Base-by-base conservation (phyloP, 2,113 vertebrate genomes). In the Sebastes fasciatus region DNA sequence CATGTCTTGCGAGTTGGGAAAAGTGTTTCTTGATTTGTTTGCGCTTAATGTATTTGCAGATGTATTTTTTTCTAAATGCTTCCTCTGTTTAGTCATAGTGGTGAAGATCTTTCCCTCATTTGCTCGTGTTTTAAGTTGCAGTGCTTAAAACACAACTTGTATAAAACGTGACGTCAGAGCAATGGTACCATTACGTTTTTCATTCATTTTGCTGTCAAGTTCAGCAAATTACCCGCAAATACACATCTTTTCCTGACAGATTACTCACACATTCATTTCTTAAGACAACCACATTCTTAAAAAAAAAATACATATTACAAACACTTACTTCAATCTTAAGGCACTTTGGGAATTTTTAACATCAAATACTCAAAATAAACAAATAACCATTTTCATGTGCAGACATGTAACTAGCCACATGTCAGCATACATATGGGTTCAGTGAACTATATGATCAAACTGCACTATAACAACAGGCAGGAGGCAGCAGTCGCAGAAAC, bases 361-460 rank as follows among this genome's bases (percentile, higher is more conserved):
- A 45, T 61, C 60, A 77, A 75, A 63, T 26, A n/a, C n/a, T 79
- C 21, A 71, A 77, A 49, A 21, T 17, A 55, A 83, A 80, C 60
- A 82, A 69, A 80, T 78, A 81, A 10, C 21, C 4, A 17, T 3
- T 60, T 21, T 66, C 11, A 65, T 8, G 43, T 67, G 57, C 62
- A 73, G 34, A 42, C 68, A 45, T 77, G 19, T 69, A 43, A 68
- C 40, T 46, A 62, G 75, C 63, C 9, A 45, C 8, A 26, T n/a
- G 19, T 62, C 57, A 68, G 51, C 26, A 3, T 1, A 43, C 7
- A 45, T 4, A 49, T 9, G 23, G 16, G 21, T 17, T 26, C 21
- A 58, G 46, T 17, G 19, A n/a, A 66, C 17, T 5, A 16, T 12
- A 1, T 16, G 1, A 26, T 80, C 43, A 58, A 23, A 49, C 54